A percentile compares a stretch with the other conserved stretches of the same genome.
These are phyloP conservation scores for Plutella xylostella DNA, from an alignment of 2,888 invertebrate species.

Conservation along the genomic window DNA sequence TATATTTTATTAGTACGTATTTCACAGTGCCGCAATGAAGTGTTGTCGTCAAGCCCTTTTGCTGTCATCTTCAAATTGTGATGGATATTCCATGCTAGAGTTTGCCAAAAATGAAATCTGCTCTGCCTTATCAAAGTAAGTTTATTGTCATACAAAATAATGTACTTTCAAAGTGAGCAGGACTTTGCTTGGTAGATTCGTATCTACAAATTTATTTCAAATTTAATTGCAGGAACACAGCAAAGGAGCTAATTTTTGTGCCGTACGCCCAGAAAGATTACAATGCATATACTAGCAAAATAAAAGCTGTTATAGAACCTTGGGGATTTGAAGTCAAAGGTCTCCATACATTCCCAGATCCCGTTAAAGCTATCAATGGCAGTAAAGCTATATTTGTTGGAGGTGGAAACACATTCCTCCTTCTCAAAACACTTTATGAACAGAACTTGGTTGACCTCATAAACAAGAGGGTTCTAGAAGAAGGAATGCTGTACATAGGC, in stretches of 20 bases:
- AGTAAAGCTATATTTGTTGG: constrained; percentile 82
- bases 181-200: too few relatives aligned
- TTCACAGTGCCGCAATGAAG: constrained; percentile 21
- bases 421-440: constrained; percentile 78
- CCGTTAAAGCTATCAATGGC: constrained; percentile 63
- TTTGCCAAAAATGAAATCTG: constrained; percentile 75
- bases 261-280: constrained; percentile 80
- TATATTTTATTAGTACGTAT: too few relatives aligned
- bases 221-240: constrained; percentile 68
- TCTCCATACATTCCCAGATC: constrained; percentile 72
- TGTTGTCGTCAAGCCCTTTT: constrained; percentile 68
- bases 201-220: not conserved
- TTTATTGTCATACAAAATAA: constrained; percentile 9
- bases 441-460: constrained; percentile 74
- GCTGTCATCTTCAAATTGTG: constrained; percentile 77
- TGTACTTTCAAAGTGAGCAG: too few relatives aligned
- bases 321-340: constrained; percentile 77
- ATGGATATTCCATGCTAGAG: constrained; percentile 75
- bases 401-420: constrained; percentile 84
- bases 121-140: constrained; percentile 71
- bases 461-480: constrained; percentile 69
- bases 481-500: constrained; percentile 79
- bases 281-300: constrained; percentile 73
- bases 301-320: constrained; percentile 67
- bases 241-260: constrained; percentile 75